phyloP scores from a whole-genome alignment of 1,140 invertebrate species.

The Bombus turneri region DNA sequence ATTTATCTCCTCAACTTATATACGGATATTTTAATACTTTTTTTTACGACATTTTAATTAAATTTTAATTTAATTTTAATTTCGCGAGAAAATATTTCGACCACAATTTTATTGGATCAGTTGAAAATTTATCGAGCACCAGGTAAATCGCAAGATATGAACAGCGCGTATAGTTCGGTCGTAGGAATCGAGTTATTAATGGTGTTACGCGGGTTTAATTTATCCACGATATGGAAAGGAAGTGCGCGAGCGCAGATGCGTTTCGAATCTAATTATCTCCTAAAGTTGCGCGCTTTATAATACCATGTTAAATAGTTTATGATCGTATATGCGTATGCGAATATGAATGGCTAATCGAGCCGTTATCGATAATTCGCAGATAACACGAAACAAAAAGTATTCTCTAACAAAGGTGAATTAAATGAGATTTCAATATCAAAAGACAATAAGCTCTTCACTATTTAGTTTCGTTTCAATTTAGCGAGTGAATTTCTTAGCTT shows the following conservation, averaged over 20 bases:
- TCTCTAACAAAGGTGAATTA: not conserved
- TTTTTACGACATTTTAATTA: not conserved
- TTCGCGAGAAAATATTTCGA: not conserved
- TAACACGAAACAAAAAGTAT: not conserved
- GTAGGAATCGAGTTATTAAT: slow-evolving; percentile 25
- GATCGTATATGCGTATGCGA: not conserved
- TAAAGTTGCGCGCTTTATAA: slow-evolving; percentile 13
- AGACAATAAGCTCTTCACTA: not conserved
- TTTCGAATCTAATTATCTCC: slow-evolving; percentile 32
- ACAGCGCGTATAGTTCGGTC: not conserved
- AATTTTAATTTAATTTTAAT: not conserved
- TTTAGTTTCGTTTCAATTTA: not conserved
- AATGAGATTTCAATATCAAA: not conserved
- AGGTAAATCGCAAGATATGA: not conserved
- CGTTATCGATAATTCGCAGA: not conserved
- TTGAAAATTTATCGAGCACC: not conserved
- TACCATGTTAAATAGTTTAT: slow-evolving; percentile 14
- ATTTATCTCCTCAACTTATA: not conserved
- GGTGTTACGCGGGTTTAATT: slow-evolving; percentile 30
- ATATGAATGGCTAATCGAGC: not conserved
- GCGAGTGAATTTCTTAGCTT: not conserved
- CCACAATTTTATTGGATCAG: not conserved
- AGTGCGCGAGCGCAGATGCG: not conserved
- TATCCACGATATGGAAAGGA: not conserved
- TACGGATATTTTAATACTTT: too few species aligned